phyloP scores from a whole-genome alignment of 2,797 vertebrate species.

The Sebastes kiyomatsui region DNA sequence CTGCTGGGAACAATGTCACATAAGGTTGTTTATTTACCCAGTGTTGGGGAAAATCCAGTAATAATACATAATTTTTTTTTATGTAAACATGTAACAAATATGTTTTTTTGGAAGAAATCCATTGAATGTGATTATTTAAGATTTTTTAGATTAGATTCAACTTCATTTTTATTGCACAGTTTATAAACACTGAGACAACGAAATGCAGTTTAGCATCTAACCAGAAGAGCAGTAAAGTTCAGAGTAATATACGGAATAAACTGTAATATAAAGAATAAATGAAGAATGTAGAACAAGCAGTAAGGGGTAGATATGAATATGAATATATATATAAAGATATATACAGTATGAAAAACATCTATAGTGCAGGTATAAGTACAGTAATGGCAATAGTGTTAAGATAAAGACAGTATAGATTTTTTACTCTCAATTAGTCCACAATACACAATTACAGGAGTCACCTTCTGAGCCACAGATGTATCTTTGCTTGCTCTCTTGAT shows the following conservation, averaged over 20 bases:
- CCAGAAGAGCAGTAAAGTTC: background rate
- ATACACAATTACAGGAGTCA: background rate
- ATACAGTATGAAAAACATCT: too few relatives aligned
- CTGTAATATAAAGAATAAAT: background rate
- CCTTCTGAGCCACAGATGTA: background rate
- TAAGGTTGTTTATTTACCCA: background rate
- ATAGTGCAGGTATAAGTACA: too few relatives aligned
- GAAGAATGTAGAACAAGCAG: background rate
- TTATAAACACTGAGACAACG: too few relatives aligned
- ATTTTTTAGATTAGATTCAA: rapidly evolving
- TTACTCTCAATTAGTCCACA: background rate
- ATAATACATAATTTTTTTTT: rapidly evolving
- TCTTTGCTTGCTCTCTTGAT: background rate
- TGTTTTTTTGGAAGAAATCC: background rate
- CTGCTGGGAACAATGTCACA: rapidly evolving
- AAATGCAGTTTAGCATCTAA: too few relatives aligned
- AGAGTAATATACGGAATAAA: background rate
- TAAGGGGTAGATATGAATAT: too few relatives aligned
- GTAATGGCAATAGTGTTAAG: too few relatives aligned
- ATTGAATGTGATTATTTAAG: background rate
- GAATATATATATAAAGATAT: too few relatives aligned
- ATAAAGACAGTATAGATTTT: background rate
- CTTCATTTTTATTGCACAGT: too few relatives aligned
- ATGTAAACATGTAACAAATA: background rate
- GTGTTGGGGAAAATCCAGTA: background rate